Percentiles rank a stretch among this genome's conserved stretches.
Evolutionary conservation across 2,888 invertebrate genomes (phyloP).

Genomic region (Hypselothyrea guttata): DNA sequence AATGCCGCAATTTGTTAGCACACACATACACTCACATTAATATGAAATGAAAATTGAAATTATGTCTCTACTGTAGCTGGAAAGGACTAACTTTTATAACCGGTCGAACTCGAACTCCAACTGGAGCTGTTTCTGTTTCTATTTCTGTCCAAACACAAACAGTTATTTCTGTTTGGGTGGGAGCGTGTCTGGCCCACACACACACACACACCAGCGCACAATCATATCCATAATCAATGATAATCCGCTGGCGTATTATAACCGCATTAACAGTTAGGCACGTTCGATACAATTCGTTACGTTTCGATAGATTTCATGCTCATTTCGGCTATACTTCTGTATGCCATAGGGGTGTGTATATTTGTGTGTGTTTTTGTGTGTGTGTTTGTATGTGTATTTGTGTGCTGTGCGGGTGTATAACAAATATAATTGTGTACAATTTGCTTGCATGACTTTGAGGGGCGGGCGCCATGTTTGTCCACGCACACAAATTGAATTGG

Average conservation of each 20-base stretch:
- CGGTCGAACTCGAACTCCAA: background rate
- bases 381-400: background rate
- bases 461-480: background rate
- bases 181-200: constrained; percentile 30
- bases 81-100: constrained; percentile 50
- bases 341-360: background rate
- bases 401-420: constrained; percentile 22
- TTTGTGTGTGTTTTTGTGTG: constrained; percentile 2
- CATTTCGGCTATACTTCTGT: constrained; percentile 55
- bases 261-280: constrained; percentile 77
- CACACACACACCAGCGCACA: constrained; percentile 20
- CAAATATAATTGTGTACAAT: constrained; percentile 72
- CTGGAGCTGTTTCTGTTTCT: constrained; percentile 6
- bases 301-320: constrained; percentile 71
- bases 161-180: constrained; percentile 44
- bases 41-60: constrained; percentile 74
- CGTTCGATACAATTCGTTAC: constrained; percentile 74
- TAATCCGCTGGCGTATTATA: constrained; percentile 76
- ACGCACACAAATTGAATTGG: constrained; percentile 61
- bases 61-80: constrained; percentile 53
- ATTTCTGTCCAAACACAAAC: constrained; percentile 38
- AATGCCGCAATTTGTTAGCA: constrained; percentile 63
- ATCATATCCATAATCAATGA: constrained; percentile 72
- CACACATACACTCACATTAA: constrained; percentile 51
- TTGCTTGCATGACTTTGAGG: constrained; percentile 43